Base-by-base conservation (phyloP, 2,113 vertebrate genomes). In the Mesembrinibis cayennensis region DNA sequence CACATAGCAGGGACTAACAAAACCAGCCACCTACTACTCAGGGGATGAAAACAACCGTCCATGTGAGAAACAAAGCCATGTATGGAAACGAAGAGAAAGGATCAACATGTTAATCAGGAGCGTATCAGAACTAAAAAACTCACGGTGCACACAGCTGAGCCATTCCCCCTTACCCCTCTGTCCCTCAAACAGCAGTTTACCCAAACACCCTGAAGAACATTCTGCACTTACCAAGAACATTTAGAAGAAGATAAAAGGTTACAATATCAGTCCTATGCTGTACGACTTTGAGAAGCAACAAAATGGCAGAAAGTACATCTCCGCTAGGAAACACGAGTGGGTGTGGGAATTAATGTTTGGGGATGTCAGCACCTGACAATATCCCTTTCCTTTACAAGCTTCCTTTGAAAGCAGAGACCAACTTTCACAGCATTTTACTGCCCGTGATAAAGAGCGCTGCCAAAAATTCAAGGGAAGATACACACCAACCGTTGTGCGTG, bases 401-500 rank as follows among this genome's bases (percentile, higher is more conserved):
- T 7, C 21, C 70, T 52, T 42, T 42, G 40, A 42, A 80, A 74
- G 36, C 47, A 7, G 58, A 67, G 2, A 44, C 7, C 44, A 74
- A 52, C 44, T 16, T 50, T 12, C n/a, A 55, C 10, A 20, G 69
- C n/a, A 16, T 30, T 45, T 63, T 49, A 63, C 44, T 18, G 58
- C 38, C 53, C 6, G 3, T 1, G 29, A 20, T 53, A 58, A 53
- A 81, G 45, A 69, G 13, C 14, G 8, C 29, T 11, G 42, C 36
- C 56, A 66, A 50, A 74, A 88, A 55, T 50, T 69, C 74, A 45
- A 82, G 42, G 59, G 38, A 81, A 67, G 25, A 59, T 7, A 32
- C 7, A 5, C 16, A 19, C 42, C 8, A 3, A 30, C 36, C 5
- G 3, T 47, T 10, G 11, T 0, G 25, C 4, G 9, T 50, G 66